These are phyloP conservation scores for Rhea americana DNA, from an alignment of 2,113 vertebrate species.

Conservation along the genomic window DNA sequence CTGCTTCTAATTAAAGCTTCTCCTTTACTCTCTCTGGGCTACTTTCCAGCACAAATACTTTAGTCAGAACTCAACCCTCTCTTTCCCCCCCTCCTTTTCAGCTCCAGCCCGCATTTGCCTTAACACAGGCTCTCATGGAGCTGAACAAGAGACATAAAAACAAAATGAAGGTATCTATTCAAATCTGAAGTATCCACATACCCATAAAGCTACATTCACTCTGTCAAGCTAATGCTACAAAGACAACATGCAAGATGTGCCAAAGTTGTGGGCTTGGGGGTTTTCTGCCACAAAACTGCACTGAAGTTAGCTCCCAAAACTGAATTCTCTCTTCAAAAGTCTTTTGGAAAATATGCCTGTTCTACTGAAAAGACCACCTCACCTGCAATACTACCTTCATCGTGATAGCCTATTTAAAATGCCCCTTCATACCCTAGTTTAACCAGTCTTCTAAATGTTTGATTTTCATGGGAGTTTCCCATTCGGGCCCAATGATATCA, in stretches of 20 bases:
- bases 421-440: conserved; percentile 26
- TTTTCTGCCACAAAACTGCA: background rate
- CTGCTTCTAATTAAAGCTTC: conserved; percentile 83
- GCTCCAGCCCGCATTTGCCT: conserved; percentile 64
- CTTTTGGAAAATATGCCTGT: background rate
- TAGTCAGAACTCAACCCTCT: conserved; percentile 71
- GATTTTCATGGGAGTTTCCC: conserved; percentile 64
- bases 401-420: background rate
- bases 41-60: conserved; percentile 83
- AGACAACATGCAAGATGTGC: background rate
- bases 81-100: conserved; percentile 14
- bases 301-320: background rate
- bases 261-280: background rate
- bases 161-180: conserved; percentile 34
- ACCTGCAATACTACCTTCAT: background rate
- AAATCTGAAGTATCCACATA: background rate
- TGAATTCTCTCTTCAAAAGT: background rate
- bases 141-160: conserved; percentile 14
- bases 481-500: conserved; percentile 49
- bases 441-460: conserved; percentile 57
- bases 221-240: background rate
- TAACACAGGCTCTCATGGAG: conserved; percentile 42
- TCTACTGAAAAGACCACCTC: conserved; percentile 6
- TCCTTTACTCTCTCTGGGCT: conserved; percentile 82
- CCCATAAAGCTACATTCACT: background rate